These are phyloP conservation scores for Heliconius cydno DNA, from an alignment of 2,888 invertebrate species.

Conservation along the genomic window DNA sequence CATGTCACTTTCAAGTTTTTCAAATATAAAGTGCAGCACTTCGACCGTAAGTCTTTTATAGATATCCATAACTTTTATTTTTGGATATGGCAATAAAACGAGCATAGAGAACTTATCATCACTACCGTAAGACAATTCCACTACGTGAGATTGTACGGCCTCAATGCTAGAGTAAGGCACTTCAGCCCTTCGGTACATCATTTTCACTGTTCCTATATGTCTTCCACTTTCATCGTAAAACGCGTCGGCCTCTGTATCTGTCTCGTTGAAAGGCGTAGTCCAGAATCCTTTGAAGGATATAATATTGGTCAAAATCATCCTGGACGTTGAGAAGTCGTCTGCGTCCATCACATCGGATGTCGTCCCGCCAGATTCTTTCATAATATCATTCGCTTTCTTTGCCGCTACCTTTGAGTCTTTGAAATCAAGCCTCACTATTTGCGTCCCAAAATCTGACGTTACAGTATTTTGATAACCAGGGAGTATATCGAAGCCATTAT, in stretches of 20 bases:
- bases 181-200: slow-evolving; percentile 88
- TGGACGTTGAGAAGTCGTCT: slow-evolving; percentile 82
- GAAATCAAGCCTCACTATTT: slow-evolving; percentile 68
- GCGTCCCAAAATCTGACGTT: slow-evolving; percentile 69
- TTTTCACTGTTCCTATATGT: slow-evolving; percentile 83
- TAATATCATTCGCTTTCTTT: slow-evolving; percentile 66
- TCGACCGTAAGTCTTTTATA: slow-evolving; percentile 76
- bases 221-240: slow-evolving; percentile 84
- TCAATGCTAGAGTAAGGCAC: slow-evolving; percentile 84
- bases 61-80: slow-evolving; percentile 75
- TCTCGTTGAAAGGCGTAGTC: slow-evolving; percentile 85
- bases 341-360: slow-evolving; percentile 73
- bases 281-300: slow-evolving; percentile 89
- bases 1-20: slow-evolving; percentile 73
- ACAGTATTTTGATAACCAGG: slow-evolving; percentile 59
- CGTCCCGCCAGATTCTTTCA: slow-evolving; percentile 64
- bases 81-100: slow-evolving; percentile 84
- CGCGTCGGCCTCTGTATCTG: slow-evolving; percentile 79
- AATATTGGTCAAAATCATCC: slow-evolving; percentile 87
- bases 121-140: slow-evolving; percentile 87
- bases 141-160: slow-evolving; percentile 81
- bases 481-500: slow-evolving; percentile 66
- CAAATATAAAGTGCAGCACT: slow-evolving; percentile 77
- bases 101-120: slow-evolving; percentile 85
- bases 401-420: slow-evolving; percentile 66